Evolutionary conservation across 2,888 invertebrate species (phyloP), one percentile per base, ranked within the genome.

Genomic region (Gari tellinella): DNA sequence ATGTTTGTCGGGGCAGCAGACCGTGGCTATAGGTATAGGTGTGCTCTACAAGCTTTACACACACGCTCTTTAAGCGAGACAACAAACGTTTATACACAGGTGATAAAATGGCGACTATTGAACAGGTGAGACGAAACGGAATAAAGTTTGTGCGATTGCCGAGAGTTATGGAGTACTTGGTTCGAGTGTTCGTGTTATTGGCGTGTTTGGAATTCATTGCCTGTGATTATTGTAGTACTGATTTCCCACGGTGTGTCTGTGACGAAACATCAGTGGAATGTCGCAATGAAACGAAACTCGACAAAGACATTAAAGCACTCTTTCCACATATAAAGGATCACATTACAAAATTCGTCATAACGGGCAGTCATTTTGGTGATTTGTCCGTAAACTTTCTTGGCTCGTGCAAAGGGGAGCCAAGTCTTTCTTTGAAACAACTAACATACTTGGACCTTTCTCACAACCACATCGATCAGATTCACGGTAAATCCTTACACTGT

Each of bases 401-500:
- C 2, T 64, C 70, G 5, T 85, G 85, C 48, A 25, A 46, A 4
- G 48, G 26, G 0, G 67, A 68, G 5, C 25, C 81, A 2, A 40
- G 49, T 10, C 49, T 77, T 19, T 40, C 45, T 12, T 40, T 79
- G 12, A 19, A 52, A 10, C 38, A 69, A 0, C 52, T 86, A 19
- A 73, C 52, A 23, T 14, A 46, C 0, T 26, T 86, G 38, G 80
- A 80, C 45, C 49, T 86, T 37, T 74, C 76, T 0, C 40, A 64
- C 25, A 84, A 86, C 40, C 52, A 49, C n/a, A 84, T 86, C 3
- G 14, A 46, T 5, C 51, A 14, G 17, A 76, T 86, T 10, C 77
- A 81, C 46, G 86, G 86, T 0, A 77, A 81, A 61, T 76, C 80
- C 21, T 83, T 86, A 38, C 83, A 84, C 41, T 84, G 86, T 49